These are phyloP conservation scores for Aphis gossypii DNA, from an alignment of 1,140 invertebrate species.

Conservation along the genomic window DNA sequence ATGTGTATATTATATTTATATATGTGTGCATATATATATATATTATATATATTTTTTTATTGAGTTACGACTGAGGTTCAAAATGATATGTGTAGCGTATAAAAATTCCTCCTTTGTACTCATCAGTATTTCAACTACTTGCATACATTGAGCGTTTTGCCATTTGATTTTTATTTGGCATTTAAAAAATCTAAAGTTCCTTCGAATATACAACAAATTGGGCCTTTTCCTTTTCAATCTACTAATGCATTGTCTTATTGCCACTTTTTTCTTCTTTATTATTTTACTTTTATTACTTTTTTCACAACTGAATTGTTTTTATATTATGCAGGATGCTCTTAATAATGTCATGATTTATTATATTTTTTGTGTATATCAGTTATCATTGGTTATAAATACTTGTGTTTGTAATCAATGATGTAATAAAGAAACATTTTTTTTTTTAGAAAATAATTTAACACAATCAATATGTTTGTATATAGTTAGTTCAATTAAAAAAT, in stretches of 20 bases:
- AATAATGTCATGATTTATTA: conserved; percentile 44
- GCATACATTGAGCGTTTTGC: conserved; percentile 53
- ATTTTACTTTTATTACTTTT: conserved; percentile 51
- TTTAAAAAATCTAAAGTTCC: conserved; percentile 54
- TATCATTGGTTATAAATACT: conserved; percentile 35
- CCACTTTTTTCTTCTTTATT: conserved; percentile 52
- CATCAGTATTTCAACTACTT: conserved; percentile 54
- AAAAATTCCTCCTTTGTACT: conserved; percentile 39
- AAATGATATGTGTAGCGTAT: background rate
- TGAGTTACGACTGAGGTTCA: conserved; percentile 33
- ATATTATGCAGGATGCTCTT: conserved; percentile 17
- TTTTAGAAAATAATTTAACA: conserved; percentile 53
- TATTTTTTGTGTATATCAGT: conserved; percentile 43
- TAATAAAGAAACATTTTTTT: background rate
- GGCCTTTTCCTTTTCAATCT: conserved; percentile 49
- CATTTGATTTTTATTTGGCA: conserved; percentile 56
- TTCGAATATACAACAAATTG: conserved; percentile 51
- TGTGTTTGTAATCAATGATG: conserved; percentile 16
- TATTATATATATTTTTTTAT: conserved; percentile 23
- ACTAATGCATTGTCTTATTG: conserved; percentile 50
- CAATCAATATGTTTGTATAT: conserved; percentile 55
- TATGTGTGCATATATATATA: background rate
- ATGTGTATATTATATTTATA: background rate
- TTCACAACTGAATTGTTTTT: conserved; percentile 30
- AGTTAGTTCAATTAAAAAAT: conserved; percentile 57